phyloP scores from a whole-genome alignment of 2,797 vertebrate species.

The Pseudomugil gertrudae region DNA sequence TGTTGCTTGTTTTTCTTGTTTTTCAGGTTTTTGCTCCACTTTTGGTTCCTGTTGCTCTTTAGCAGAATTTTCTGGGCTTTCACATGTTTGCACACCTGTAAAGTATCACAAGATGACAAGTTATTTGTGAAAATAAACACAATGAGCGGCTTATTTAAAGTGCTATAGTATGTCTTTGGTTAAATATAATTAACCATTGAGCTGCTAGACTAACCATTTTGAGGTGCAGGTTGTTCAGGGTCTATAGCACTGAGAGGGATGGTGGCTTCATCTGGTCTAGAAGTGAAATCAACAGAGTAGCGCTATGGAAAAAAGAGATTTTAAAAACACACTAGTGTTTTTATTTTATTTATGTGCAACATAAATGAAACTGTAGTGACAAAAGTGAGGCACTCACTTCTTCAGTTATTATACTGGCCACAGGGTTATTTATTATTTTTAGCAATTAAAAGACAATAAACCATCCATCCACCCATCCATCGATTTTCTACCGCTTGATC shows the following conservation, averaged over 20 bases:
- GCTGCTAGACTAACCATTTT: conserved; percentile 66
- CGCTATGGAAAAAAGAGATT: conserved; percentile 48
- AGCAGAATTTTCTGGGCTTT: conserved; percentile 22
- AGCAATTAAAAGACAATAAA: conserved; percentile 1
- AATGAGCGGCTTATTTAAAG: background rate
- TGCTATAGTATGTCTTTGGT: background rate
- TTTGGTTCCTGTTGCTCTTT: conserved; percentile 24
- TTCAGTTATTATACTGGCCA: background rate
- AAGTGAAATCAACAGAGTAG: conserved; percentile 62
- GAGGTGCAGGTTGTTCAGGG: conserved; percentile 26
- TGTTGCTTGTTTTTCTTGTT: conserved; percentile 64
- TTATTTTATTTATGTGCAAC: background rate
- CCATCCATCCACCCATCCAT: no score
- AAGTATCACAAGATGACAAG: background rate
- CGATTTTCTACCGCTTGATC: no score
- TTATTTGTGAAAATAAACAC: background rate
- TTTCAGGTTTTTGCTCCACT: conserved; percentile 24
- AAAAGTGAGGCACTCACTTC: background rate
- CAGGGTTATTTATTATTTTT: background rate
- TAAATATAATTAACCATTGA: background rate
- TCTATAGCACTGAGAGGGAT: conserved; percentile 74
- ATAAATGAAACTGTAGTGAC: background rate
- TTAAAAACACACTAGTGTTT: background rate
- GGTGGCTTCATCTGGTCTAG: conserved; percentile 68
- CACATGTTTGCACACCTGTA: conserved; percentile 71